Evolutionary conservation across 2,888 invertebrate species (phyloP).

Genomic region (Timandra comae): DNA sequence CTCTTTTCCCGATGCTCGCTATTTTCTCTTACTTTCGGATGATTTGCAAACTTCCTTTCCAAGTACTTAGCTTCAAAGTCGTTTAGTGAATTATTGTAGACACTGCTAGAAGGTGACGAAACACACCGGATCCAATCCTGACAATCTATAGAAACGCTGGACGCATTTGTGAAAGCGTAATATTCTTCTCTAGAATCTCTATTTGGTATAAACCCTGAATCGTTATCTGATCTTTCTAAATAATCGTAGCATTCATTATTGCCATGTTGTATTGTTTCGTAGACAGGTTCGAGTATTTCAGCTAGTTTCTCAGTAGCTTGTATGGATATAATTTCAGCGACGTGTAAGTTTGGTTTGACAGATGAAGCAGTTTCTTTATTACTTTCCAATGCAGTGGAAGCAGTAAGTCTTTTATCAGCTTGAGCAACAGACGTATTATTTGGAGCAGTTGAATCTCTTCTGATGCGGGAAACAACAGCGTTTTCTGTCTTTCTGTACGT

Average conservation of each 20-base stretch:
- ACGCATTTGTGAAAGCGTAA: conserved; percentile 54
- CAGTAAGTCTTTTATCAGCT: conserved; percentile 52
- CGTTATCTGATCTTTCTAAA: conserved; percentile 42
- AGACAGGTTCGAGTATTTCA: conserved; percentile 63
- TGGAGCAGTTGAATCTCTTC: conserved; percentile 43
- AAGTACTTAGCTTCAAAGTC: conserved; percentile 40
- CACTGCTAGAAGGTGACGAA: conserved; percentile 47
- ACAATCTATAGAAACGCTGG: conserved; percentile 54
- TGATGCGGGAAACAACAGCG: conserved; percentile 53
- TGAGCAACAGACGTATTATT: conserved; percentile 40
- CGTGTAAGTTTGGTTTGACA: conserved; percentile 52
- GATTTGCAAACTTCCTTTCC: conserved; percentile 36
- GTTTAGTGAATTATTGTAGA: conserved; percentile 49
- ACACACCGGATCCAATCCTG: conserved; percentile 56
- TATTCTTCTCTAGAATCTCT: conserved; percentile 44
- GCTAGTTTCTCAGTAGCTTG: conserved; percentile 61
- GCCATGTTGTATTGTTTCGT: conserved; percentile 57
- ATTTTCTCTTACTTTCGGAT: conserved; percentile 28
- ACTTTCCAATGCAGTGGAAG: conserved; percentile 48
- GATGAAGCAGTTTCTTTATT: conserved; percentile 38
- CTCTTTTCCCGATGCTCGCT: conserved; percentile 23
- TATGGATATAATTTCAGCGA: conserved; percentile 67
- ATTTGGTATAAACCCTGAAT: conserved; percentile 41
- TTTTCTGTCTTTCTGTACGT: conserved; percentile 66
- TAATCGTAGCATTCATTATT: conserved; percentile 52